These are phyloP conservation scores for Campaea margaritaria DNA, from an alignment of 2,888 invertebrate species.

Conservation along the genomic window DNA sequence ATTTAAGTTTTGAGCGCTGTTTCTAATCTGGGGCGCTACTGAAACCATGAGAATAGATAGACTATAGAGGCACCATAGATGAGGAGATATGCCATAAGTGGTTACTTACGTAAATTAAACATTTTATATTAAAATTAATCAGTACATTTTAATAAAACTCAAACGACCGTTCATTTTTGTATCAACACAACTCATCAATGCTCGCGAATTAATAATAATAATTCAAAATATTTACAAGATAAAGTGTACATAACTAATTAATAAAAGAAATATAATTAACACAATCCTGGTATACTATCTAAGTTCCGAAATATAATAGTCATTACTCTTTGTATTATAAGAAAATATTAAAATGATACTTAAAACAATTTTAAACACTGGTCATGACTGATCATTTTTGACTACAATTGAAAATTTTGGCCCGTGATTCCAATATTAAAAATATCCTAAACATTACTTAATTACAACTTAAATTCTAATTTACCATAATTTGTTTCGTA, in stretches of 20 bases:
- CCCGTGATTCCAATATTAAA: constrained; percentile 74
- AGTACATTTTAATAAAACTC: constrained; percentile 82
- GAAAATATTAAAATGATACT: constrained; percentile 42
- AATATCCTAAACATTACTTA: constrained; percentile 54
- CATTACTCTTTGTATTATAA: constrained; percentile 22
- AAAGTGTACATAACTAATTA: constrained; percentile 44
- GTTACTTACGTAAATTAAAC: constrained; percentile 71
- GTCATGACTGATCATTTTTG: constrained; percentile 71
- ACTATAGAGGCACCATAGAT: constrained; percentile 70
- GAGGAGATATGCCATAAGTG: constrained; percentile 74
- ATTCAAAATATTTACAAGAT: constrained; percentile 43
- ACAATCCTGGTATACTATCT: constrained; percentile 45
- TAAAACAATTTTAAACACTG: constrained; percentile 57
- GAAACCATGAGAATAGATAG: constrained; percentile 35
- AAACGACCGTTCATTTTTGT: constrained; percentile 67
- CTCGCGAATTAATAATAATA: constrained; percentile 22
- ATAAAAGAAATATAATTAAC: constrained; percentile 46
- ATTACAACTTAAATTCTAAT: constrained; percentile 43
- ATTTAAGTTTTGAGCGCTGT: constrained; percentile 2
- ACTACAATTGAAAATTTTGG: constrained; percentile 81
- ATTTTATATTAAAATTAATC: constrained; percentile 80
- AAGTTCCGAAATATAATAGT: constrained; percentile 20
- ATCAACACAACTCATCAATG: constrained; percentile 37
- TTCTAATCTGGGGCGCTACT: too few species aligned
- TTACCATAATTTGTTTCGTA: constrained; percentile 53